phyloP scores from a whole-genome alignment of 2,797 vertebrate genomes.

The Hirundo rustica region DNA sequence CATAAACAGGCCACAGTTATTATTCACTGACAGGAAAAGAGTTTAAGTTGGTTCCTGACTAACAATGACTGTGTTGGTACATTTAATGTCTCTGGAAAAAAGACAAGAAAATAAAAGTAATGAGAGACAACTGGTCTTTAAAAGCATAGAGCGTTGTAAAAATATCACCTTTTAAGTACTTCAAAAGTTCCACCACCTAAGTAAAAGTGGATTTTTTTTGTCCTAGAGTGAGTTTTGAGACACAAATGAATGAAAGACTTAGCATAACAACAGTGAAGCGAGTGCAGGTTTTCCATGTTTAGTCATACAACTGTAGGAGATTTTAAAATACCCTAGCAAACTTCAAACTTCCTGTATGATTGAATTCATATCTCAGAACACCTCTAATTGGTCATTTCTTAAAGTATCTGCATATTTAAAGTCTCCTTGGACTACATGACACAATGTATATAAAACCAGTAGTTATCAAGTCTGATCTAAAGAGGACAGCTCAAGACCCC shows the following conservation, averaged over 20 bases:
- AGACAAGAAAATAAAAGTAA: background rate
- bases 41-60: slow-evolving; percentile 3
- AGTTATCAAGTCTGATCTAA: background rate
- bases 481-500: background rate
- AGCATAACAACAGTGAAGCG: background rate
- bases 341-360: rapidly evolving
- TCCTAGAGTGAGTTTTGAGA: background rate
- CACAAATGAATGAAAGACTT: background rate
- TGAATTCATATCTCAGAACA: background rate
- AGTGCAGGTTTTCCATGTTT: background rate
- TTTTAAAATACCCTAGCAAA: background rate
- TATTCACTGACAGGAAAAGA: background rate
- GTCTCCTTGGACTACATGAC: background rate
- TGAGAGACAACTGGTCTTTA: background rate
- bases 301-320: background rate
- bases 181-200: background rate
- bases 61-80: background rate
- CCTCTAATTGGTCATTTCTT: background rate
- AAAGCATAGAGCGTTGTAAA: background rate
- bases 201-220: background rate
- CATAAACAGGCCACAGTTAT: slow-evolving; percentile 1
- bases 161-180: background rate
- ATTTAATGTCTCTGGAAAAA: background rate
- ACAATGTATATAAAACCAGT: background rate
- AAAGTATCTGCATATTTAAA: background rate